Evolutionary conservation across 2,113 vertebrate species (phyloP), one percentile per base, ranked within the genome.

Genomic region (Anolis carolinensis): DNA sequence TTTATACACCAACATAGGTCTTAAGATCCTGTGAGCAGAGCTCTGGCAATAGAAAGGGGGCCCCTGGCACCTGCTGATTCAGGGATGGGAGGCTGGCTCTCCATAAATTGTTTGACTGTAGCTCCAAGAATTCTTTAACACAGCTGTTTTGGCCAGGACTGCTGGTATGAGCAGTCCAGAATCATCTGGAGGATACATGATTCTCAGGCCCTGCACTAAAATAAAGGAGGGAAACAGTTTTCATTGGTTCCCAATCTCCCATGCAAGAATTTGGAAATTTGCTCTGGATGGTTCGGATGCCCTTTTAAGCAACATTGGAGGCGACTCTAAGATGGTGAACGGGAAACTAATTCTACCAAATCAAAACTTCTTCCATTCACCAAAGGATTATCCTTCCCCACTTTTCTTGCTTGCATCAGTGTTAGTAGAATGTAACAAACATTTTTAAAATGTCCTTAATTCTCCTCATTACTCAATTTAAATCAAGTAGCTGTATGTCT

Each of bases 371-470:
- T 82, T 72, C 81, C 20, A 63, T n/a, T 76, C 55, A n/a, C 52
- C 11, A 30, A 32, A 84, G 59, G 62, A 44, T 36, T 67, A 21
- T 11, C 20, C 71, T 68, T n/a, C 21, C 25, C n/a, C n/a, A n/a
- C 21, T 18, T 32, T 72, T 79, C 2, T 36, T n/a, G 52, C 52
- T 83, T 71, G 7, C 84, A 74, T 21, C 77, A 85, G 48, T 86
- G 77, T 25, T 79, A 87, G 52, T 86, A 11, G 78, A 85, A 6
- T 18, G 78, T 36, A 87, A 88, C 48, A 83, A 25, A 44, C 50
- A 48, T 11, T 68, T 71, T 75, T 14, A 59, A 44, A 50, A 52
- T 27, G 34, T 70, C 27, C 20, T 30, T 80, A 34, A 85, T 89
- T 71, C 59, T 87, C 77, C 48, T 9, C 32, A 83, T 62, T 88